Base-by-base conservation (phyloP, 2,888 invertebrate genomes). In the Entomobrya multifasciata region DNA sequence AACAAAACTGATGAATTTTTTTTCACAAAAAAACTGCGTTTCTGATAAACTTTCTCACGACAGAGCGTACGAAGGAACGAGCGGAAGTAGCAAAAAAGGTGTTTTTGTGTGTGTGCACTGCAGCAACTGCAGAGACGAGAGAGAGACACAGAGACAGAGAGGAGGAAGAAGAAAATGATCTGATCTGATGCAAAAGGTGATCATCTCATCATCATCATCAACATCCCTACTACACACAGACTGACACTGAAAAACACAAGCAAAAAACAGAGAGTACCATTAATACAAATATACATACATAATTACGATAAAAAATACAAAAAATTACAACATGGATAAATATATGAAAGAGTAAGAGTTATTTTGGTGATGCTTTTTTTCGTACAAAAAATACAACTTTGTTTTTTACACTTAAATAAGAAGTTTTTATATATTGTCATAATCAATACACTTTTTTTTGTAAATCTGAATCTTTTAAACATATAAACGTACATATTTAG, bases 211-310 rank as follows among this genome's bases (percentile, higher is more conserved):
- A 74, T 77, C 77, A 77, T 70, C 77, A 84, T 78, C 83, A 83
- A 72, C 85, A 85, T 85, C 77, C 85, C 85, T 78, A 85, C 85
- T 85, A 85, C 85, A 85, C 85, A 85, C 70, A 85, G 85, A 87
- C 83, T 87, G 85, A 88, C 88, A 88, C 88, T 88, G 88, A 88
- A 88, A 88, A 85, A 88, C 85, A 88, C 87, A 88, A 88, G 76
- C 85, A 88, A 88, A 87, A 85, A 85, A 85, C 76, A 86, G 81
- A 80, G 72, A 88, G 60, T 70, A 85, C 70, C 84, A 88, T 88
- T 88, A 88, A 88, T 88, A 30, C 44, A 78, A 65, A 78, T 22
- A 79, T 74, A 77, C n/a, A 74, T 74, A 49, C 74, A 52, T 22
- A 47, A 36, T 41, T n/a, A 27, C 30, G 22, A 49, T 25, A 49